Base-by-base conservation (phyloP, 2,113 vertebrate genomes). In the Beaufortia kweichowensis region DNA sequence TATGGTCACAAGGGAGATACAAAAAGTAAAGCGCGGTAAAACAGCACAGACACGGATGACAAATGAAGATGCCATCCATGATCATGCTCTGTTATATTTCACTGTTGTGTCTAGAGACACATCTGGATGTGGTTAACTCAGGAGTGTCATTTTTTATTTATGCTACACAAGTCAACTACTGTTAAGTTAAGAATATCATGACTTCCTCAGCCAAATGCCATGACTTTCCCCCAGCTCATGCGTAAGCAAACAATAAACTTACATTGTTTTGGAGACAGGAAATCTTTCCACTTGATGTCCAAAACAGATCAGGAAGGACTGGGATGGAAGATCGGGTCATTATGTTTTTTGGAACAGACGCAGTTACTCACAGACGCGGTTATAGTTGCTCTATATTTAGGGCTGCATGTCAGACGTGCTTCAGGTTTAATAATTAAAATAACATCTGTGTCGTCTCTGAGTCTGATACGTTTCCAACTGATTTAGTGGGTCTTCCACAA, bases 1-100 rank as follows among this genome's bases (percentile, higher is more conserved):
- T 86, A 90, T 88, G 89, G 86, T 85, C 83, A 90, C 87, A 92
- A 90, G 89, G 87, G 86, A 80, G 76, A 50, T n/a, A 17, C 26
- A 91, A 86, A 91, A 89, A 83, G 24, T 59, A 29, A 72, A 2
- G 56, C 1, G 1, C 3, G 9, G 3, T n/a, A 29, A 29, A 4
- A 24, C 19, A 10, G 21, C 11, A 33, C 9, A 26, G 6, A 74
- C 39, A 21, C 39, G 15, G 17, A 31, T 61, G 35, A 46, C 24
- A 39, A 48, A 26, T 73, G n/a, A 6, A 31, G 1, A 53, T 69
- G 10, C 28, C 6, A 23, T n/a, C 11, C 11, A 9, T 33, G 8
- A 14, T 68, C 4, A 50, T 50, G 43, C 10, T 4, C 63, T 7
- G 3, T 21, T 41, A 11, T 24, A 35, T 50, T 26, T 17, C 41